phyloP scores from a whole-genome alignment of 2,888 invertebrate genomes.

The Romanomermis culicivorax region DNA sequence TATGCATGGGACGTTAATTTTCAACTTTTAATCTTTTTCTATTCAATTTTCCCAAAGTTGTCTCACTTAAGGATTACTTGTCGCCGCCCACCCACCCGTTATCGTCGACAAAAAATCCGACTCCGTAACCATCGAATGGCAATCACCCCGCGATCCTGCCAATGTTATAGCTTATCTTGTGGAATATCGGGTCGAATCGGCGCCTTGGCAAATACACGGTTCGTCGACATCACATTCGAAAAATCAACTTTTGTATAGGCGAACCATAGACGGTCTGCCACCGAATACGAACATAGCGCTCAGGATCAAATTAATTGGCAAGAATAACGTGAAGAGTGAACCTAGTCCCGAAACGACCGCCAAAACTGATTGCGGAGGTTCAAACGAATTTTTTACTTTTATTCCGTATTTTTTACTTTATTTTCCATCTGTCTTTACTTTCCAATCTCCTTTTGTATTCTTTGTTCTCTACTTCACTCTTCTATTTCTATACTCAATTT shows the following conservation, averaged over 20 bases:
- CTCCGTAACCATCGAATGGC: conserved; percentile 24
- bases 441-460: not conserved
- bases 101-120: not conserved
- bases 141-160: conserved; percentile 14
- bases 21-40: too few relatives aligned
- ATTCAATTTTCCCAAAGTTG: too few relatives aligned
- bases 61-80: not conserved
- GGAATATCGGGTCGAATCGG: conserved; percentile 21
- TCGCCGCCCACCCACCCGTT: not conserved
- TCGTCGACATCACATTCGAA: conserved; percentile 21
- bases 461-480: not conserved
- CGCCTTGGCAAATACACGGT: conserved; percentile 22
- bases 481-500: not conserved
- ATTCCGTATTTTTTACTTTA: not conserved
- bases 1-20: too few relatives aligned
- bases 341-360: conserved; percentile 26
- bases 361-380: conserved; percentile 24
- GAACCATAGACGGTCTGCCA: conserved; percentile 20
- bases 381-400: not conserved
- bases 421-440: not conserved
- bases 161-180: conserved; percentile 19
- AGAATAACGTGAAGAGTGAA: conserved; percentile 20
- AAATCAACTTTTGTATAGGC: conserved; percentile 20
- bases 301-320: conserved; percentile 21
- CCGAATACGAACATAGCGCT: conserved; percentile 26